These are phyloP conservation scores for Adela reaumurella DNA, from an alignment of 2,888 invertebrate species.

Conservation along the genomic window DNA sequence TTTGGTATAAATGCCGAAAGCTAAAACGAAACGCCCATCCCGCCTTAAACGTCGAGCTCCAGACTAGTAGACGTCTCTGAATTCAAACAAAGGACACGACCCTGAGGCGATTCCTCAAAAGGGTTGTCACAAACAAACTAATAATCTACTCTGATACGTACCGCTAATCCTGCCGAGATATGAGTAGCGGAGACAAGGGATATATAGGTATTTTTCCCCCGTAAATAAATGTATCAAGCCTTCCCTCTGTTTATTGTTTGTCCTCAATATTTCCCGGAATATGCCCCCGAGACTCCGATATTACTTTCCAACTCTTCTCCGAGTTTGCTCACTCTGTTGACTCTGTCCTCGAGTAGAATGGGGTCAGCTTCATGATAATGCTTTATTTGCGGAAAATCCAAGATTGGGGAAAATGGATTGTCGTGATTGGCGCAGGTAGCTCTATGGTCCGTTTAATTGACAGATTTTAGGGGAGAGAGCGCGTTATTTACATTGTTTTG, in stretches of 20 bases:
- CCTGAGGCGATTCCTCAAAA: neutral
- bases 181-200: neutral
- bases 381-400: neutral
- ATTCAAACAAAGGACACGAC: no score
- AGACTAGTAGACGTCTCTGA: no score
- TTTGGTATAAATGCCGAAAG: no score
- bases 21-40: no score
- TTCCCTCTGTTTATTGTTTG: neutral
- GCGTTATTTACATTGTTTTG: no score
- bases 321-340: neutral
- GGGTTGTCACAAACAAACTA: neutral
- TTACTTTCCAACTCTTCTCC: neutral
- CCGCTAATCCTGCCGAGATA: neutral
- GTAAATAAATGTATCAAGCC: neutral
- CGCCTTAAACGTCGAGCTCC: no score
- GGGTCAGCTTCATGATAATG: neutral
- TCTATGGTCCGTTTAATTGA: no score
- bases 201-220: neutral
- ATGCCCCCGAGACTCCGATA: neutral
- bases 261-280: neutral
- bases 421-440: no score
- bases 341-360: neutral
- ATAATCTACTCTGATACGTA: neutral
- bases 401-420: neutral
- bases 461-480: no score